phyloP scores from a whole-genome alignment of 2,797 vertebrate species.

The Sciurus vulgaris region DNA sequence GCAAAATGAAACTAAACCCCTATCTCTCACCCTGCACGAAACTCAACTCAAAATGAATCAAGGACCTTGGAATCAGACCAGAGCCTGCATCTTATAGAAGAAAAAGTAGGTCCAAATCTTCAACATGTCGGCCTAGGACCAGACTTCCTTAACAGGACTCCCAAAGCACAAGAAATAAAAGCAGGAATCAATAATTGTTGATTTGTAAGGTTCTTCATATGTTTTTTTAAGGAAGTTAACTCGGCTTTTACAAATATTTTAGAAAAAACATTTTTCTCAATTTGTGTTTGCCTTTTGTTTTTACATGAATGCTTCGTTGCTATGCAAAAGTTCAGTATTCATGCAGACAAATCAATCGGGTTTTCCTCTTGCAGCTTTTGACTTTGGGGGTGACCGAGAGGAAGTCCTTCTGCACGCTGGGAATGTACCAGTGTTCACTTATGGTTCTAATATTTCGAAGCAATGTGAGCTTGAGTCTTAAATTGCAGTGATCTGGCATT shows the following conservation, averaged over 20 bases:
- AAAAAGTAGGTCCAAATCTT: no score
- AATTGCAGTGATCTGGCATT: neutral
- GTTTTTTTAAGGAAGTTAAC: neutral
- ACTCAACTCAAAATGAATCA: no score
- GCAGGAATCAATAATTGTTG: neutral
- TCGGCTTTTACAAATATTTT: neutral
- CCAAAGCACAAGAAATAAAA: no score
- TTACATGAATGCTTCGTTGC: neutral
- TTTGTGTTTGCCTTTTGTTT: neutral
- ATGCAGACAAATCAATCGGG: neutral
- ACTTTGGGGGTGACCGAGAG: neutral
- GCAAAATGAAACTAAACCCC: no score
- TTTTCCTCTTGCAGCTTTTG: neutral
- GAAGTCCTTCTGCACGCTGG: neutral
- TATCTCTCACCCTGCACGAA: no score
- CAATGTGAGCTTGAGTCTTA: constrained; percentile 7
- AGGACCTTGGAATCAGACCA: no score
- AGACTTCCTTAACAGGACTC: no score
- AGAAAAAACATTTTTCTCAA: neutral
- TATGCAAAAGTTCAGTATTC: neutral
- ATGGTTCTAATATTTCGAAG: neutral
- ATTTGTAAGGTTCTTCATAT: neutral
- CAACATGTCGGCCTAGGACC: no score
- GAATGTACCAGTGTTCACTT: neutral
- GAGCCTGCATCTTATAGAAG: no score